Evolutionary conservation across 2,888 invertebrate genomes (phyloP).

Genomic region (Biston betularia): DNA sequence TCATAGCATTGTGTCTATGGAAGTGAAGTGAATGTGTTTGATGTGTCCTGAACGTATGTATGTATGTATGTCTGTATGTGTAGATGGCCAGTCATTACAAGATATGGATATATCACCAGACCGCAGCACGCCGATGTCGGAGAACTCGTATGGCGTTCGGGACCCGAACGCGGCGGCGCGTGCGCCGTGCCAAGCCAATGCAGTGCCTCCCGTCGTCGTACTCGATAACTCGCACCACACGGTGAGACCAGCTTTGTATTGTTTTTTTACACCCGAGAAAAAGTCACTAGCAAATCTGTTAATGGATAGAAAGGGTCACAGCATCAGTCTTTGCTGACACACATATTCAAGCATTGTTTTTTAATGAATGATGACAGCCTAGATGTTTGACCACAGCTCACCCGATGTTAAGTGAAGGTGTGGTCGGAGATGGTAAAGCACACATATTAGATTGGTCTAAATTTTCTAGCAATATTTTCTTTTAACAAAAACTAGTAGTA

Average conservation of each 20-base stretch:
- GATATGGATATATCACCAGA: constrained; percentile 98
- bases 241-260: constrained; percentile 48
- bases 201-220: constrained; percentile 76
- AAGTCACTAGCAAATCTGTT: too few relatives aligned
- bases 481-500: too few relatives aligned
- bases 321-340: too few relatives aligned
- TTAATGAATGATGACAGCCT: too few relatives aligned
- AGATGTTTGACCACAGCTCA: too few relatives aligned
- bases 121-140: constrained; percentile 94
- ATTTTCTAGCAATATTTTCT: too few relatives aligned
- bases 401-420: too few relatives aligned
- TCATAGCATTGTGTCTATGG: not conserved
- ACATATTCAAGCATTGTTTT: too few relatives aligned
- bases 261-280: too few relatives aligned
- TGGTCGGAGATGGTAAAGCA: too few relatives aligned
- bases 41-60: constrained; percentile 20
- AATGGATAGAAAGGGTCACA: too few relatives aligned
- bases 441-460: too few relatives aligned
- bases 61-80: not conserved
- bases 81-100: constrained; percentile 87
- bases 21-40: not conserved
- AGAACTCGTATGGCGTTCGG: constrained; percentile 88
- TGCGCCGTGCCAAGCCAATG: constrained; percentile 51
- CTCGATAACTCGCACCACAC: constrained; percentile 79
- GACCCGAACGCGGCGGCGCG: constrained; percentile 68